Evolutionary conservation across 2,797 vertebrate species (phyloP), one percentile per base, ranked within the genome.

Genomic region (Molothrus ater): DNA sequence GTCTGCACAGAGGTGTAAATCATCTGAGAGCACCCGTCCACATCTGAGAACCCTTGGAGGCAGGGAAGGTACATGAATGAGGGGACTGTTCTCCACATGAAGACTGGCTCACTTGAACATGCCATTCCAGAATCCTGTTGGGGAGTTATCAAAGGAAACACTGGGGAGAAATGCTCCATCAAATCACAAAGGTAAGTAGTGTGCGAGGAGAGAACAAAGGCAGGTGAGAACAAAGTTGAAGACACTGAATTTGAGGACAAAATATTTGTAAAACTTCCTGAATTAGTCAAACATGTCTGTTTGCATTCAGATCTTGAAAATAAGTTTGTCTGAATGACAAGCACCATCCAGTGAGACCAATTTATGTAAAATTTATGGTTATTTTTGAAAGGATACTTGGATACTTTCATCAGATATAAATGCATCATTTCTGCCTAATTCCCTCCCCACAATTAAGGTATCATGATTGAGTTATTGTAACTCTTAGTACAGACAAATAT

Each of bases 401-500:
- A 80, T 79, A 8, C 3, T 94, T 93, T 76, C 5, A 12, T 70
- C 48, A 57, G 38, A n/a, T 63, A 56, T 50, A 73, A 88, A 92
- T 70, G 32, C 45, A 76, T 85, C 11, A 53, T 81, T 90, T 90
- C 78, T 73, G 56, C 45, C 51, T 7, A 64, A 64, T 82, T 94
- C 64, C 9, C 26, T 90, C 40, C 31, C 25, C 51, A 73, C 4
- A 75, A 70, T 81, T 91, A 54, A 25, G 16, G 10, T 73, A 82
- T 56, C 48, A 18, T 81, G 88, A 86, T 63, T 80, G 60, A 94
- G 88, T 86, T 87, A 76, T 83, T 95, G 7, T 79, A 70, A 84
- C 54, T 84, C n/a, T 93, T 81, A 92, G 9, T 64, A 76, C 48
- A 91, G 71, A 57, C 21, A 87, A 91, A 85, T 92, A 93, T 92